Evolutionary conservation across 1,140 invertebrate genomes (phyloP), one percentile per base, ranked within the genome.

Genomic region (Homalodisca vitripennis): DNA sequence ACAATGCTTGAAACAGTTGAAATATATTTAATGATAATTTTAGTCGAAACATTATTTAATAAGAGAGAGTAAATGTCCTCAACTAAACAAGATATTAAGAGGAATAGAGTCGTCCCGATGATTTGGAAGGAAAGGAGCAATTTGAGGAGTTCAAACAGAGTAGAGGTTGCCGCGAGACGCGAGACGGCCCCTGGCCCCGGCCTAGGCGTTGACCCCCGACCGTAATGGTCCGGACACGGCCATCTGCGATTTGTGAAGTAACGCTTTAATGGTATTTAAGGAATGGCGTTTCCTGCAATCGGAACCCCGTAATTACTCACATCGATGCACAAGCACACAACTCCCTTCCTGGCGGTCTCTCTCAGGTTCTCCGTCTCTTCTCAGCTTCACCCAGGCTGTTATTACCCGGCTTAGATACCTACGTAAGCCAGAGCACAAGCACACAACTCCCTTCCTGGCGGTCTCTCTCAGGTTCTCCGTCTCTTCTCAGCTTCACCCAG

Each of bases 181-280:
- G 14, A 51, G 14, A 20, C 22, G 48, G 48, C 48, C 48, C 17
- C 34, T 10, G 34, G 34, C 34, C 34, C 17, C 48, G 17, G 55
- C 22, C 6, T 6, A 41, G 34, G 34, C 55, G 55, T 60, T 60
- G 55, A 60, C 55, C 55, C 24, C 27, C 29, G 55, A 60, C 55
- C 55, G 27, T 60, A 6, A 17, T 41, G 34, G 34, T 17, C 6
- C 34, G 6, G 14, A n/a, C 55, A 60, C 55, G 55, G 55, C 27
- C 24, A 60, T 60, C 55, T 60, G 55, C 55, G 27, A 60, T 60
- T 60, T 60, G 55, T 60, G 29, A 17, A 60, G 55, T 60, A 60
- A 60, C 55, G 55, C 55, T 60, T 60, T 60, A 60, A 60, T 60
- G 55, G 55, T 60, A 60, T 60, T 60, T 60, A 60, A 60, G 55